Evolutionary conservation across 2,113 vertebrate genomes (phyloP).

Genomic region (Thermophis baileyi): DNA sequence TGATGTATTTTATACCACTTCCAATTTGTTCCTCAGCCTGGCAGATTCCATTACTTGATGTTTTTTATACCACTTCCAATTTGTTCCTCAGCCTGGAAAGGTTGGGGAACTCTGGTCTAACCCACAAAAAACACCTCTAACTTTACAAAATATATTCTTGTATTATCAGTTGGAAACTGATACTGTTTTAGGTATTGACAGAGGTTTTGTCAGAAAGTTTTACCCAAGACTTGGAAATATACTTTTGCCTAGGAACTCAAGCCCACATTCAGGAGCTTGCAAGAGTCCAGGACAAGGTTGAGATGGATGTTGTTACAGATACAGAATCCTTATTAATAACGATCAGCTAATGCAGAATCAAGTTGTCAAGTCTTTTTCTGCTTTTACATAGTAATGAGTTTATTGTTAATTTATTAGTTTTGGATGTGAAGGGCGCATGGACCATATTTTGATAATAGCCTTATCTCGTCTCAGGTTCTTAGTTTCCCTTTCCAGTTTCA

Average conservation of each 20-base stretch:
- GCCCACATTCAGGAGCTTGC: neutral
- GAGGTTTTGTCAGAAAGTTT: neutral
- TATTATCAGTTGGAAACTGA: neutral
- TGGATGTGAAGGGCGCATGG: neutral
- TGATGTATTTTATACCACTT: neutral
- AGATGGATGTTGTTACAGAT: neutral
- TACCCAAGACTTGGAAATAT: neutral
- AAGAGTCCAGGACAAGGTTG: neutral
- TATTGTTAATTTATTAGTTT: neutral
- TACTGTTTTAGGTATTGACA: neutral
- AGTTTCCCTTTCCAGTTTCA: neutral
- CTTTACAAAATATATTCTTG: neutral
- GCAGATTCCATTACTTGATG: no score
- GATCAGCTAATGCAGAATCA: neutral
- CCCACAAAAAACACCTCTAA: neutral
- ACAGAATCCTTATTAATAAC: neutral
- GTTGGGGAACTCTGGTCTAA: neutral
- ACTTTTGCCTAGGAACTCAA: neutral
- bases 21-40: neutral
- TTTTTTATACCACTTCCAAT: neutral
- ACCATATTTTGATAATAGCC: neutral
- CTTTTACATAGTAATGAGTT: neutral
- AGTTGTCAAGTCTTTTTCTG: neutral
- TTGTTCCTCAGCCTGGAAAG: neutral
- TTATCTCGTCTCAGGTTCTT: neutral